Conservation (phyloP, 2,888 invertebrate genomes). For the Leptothorax acervorum region DNA sequence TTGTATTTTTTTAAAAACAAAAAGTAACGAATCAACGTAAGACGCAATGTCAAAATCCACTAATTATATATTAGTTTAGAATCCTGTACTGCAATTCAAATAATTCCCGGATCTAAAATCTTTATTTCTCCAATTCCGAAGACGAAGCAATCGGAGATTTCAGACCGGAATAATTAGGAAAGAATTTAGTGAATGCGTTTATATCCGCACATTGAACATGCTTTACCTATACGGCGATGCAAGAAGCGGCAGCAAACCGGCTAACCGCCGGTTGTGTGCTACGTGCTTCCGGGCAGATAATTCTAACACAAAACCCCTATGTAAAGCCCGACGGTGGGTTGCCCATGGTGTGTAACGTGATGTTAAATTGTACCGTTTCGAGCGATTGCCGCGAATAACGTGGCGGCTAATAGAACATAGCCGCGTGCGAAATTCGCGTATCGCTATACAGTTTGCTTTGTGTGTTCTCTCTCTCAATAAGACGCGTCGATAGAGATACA, state of each 20-base stretch:
- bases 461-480: conserved; percentile 42
- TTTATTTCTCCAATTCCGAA: neutral
- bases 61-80: neutral
- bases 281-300: conserved; percentile 54
- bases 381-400: conserved; percentile 59
- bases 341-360: conserved; percentile 57
- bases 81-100: neutral
- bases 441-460: conserved; percentile 45
- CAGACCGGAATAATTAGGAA: neutral
- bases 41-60: neutral
- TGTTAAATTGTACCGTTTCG: conserved; percentile 65
- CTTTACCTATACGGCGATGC: neutral
- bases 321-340: conserved; percentile 50
- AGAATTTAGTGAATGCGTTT: conserved; percentile 25
- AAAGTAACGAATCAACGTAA: neutral
- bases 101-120: neutral
- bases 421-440: conserved; percentile 54
- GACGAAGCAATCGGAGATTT: neutral
- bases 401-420: conserved; percentile 57
- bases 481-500: conserved; percentile 46
- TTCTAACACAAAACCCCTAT: conserved; percentile 58
- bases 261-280: conserved; percentile 40
- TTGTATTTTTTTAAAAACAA: neutral
- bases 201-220: conserved; percentile 10
- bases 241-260: conserved; percentile 30